A percentile compares a stretch with the other conserved stretches of the same genome.
Evolutionary conservation across 2,797 vertebrate genomes (phyloP).

Genomic region (Sebastes cheni): DNA sequence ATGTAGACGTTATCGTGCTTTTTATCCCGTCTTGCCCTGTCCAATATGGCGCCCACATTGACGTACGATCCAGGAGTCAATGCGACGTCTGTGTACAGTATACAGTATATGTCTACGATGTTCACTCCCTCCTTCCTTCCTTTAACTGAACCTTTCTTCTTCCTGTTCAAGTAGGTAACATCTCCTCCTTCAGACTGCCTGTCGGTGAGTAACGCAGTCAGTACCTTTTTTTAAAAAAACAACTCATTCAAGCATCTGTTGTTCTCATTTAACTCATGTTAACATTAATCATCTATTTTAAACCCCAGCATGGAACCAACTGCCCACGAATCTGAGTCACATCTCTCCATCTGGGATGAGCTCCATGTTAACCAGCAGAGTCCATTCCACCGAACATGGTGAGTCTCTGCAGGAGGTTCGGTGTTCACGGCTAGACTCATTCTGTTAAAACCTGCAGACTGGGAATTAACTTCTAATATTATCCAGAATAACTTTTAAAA

Average conservation of each 20-base stretch:
- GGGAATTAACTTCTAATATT: no score
- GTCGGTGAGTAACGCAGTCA: conserved; percentile 57
- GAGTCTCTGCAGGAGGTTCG: conserved; percentile 22
- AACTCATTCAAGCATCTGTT: background rate
- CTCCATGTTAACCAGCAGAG: conserved; percentile 53
- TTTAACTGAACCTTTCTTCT: background rate
- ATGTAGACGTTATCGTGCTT: no score
- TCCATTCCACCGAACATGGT: conserved; percentile 52
- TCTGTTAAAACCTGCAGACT: background rate
- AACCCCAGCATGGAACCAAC: conserved; percentile 64
- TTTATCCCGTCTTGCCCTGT: no score
- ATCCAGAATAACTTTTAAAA: background rate
- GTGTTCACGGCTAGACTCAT: background rate
- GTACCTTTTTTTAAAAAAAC: background rate
- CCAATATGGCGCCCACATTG: no score
- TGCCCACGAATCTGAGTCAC: conserved; percentile 49
- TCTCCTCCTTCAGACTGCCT: conserved; percentile 60
- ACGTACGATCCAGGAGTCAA: no score
- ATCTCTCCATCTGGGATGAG: conserved; percentile 50
- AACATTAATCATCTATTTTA: conserved; percentile 25
- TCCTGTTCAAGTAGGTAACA: conserved; percentile 30
- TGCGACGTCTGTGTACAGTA: no score
- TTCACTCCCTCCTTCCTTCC: no score
- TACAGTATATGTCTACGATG: no score
- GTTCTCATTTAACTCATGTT: background rate